Base-by-base conservation (phyloP, 2,888 invertebrate genomes). In the Dysmachus trigonus region DNA sequence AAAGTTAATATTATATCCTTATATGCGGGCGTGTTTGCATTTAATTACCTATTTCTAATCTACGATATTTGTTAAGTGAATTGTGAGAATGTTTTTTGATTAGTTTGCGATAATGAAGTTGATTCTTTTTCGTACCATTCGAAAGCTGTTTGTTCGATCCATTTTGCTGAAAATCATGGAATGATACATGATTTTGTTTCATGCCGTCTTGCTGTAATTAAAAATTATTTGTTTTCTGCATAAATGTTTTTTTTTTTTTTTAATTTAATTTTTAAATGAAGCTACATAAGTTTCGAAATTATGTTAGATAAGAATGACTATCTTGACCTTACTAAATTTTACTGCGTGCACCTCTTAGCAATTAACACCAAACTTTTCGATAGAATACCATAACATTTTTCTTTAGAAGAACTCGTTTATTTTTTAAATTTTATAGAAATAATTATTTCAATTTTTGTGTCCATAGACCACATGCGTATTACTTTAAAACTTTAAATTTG, bases 91-190 rank as follows among this genome's bases (percentile, higher is more conserved):
- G 91, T 91, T 92, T 92, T 91, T 91, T 91, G 91, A 91, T 91
- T 90, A 91, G 90, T 91, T 92, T 94, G 93, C 94, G 94, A 94
- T 94, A 94, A 94, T 93, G 94, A 94, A 90, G 89, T 91, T 93
- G 94, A 93, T 93, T 94, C 93, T 94, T 94, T 94, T 93, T 94
- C 94, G 94, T 95, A 97, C 97, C 97, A 94, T 96, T 96, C 92
- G 96, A 95, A 93, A 97, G 95, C 92, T 96, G 96, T 93, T 97
- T 97, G 87, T 96, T 96, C 90, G 96, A 95, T 91, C 97, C 97
- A 90, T 97, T 97, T 93, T 97, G 96, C 93, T 96, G 96, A 92
- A 97, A 96, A 93, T 97, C 97, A 79, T 96, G 96, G 93, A 97
- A 97, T 92, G 96, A 96, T 89, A 97, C 97, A 93, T 97, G 97